These are phyloP conservation scores for Chouioia cunea DNA, from an alignment of 2,888 invertebrate species.

Conservation along the genomic window DNA sequence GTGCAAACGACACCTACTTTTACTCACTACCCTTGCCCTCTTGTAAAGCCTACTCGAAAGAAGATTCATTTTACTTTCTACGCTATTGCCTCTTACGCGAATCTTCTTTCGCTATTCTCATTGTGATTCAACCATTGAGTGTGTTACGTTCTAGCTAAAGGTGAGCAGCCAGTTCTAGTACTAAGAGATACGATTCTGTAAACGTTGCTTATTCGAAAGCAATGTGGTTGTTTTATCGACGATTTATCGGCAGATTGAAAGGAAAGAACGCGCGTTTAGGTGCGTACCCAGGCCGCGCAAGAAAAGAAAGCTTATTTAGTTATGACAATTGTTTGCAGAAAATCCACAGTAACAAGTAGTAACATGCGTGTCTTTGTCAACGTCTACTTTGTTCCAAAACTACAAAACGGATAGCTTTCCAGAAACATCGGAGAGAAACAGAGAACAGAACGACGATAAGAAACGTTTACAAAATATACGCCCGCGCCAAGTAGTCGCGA, in stretches of 20 bases:
- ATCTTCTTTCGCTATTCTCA: conserved; percentile 24
- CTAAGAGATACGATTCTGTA: conserved; percentile 13
- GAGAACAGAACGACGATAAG: conserved; percentile 13
- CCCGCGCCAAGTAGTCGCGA: conserved; percentile 3
- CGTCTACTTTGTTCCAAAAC: background rate
- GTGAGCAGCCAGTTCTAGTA: conserved; percentile 32
- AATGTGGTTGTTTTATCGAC: background rate
- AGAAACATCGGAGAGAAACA: background rate
- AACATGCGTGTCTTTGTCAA: no score
- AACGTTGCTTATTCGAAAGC: conserved; percentile 27
- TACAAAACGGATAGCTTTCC: background rate
- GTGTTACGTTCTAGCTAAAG: conserved; percentile 20
- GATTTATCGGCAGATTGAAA: no score
- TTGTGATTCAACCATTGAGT: background rate
- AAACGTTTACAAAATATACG: conserved; percentile 28
- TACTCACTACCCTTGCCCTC: conserved; percentile 22
- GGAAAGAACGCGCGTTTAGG: background rate
- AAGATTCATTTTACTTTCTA: conserved; percentile 7
- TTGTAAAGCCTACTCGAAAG: conserved; percentile 19
- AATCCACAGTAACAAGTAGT: background rate
- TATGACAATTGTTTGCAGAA: background rate
- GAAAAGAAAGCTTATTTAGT: no score
- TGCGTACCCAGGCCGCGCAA: background rate
- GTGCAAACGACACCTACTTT: conserved; percentile 19
- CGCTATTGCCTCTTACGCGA: background rate